Evolutionary conservation across 2,888 invertebrate genomes (phyloP).

Genomic region (Alitta virens): DNA sequence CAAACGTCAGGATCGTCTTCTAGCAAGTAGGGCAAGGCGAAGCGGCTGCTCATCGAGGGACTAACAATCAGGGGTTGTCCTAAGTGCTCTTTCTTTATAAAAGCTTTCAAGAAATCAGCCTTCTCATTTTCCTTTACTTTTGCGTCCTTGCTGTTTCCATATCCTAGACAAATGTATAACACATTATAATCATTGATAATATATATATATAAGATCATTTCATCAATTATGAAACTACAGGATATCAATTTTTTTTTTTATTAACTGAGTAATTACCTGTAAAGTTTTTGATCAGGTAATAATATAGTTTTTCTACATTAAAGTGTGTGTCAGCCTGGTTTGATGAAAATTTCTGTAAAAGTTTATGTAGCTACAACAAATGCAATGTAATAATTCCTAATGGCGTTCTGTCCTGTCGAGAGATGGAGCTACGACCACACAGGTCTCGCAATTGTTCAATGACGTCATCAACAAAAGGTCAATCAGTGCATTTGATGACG

Average conservation of each 20-base stretch:
- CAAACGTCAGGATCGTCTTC: slow-evolving; percentile 31
- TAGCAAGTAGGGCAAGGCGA: slow-evolving; percentile 56
- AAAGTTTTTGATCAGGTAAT: no score
- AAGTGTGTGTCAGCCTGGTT: not conserved
- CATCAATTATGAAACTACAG: no score
- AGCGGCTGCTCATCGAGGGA: slow-evolving; percentile 61
- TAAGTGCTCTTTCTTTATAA: slow-evolving; percentile 45
- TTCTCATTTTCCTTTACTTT: not conserved
- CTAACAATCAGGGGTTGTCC: slow-evolving; percentile 56
- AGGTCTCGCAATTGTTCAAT: no score
- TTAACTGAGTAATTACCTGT: no score
- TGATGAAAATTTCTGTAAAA: not conserved
- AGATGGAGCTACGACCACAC: no score
- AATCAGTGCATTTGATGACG: no score
- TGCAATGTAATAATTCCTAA: no score
- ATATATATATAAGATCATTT: no score
- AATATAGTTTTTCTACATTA: not conserved
- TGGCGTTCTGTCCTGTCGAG: no score
- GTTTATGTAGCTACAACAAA: not conserved
- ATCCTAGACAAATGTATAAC: slow-evolving; percentile 35
- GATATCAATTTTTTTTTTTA: no score
- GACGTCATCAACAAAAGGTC: no score
- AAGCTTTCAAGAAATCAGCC: slow-evolving; percentile 24
- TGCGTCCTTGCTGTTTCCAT: slow-evolving; percentile 36
- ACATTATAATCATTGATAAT: no score